Evolutionary conservation across 1,140 invertebrate species (phyloP).

Genomic region (Drosophila baimaii): DNA sequence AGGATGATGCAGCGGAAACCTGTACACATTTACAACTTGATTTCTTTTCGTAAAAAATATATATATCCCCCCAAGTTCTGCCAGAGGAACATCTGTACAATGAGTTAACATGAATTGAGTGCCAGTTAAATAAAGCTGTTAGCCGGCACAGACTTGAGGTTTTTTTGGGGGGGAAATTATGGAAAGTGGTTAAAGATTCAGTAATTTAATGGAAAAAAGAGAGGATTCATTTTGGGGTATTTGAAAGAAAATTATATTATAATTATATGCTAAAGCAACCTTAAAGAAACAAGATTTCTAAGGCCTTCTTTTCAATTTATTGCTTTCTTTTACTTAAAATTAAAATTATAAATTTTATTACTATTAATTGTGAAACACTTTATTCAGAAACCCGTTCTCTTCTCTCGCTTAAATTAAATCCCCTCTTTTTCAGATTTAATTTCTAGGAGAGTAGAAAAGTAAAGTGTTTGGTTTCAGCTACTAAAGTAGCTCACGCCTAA

Average conservation of each 20-base stretch:
- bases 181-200: slow-evolving; percentile 10
- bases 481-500: not conserved
- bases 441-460: not conserved
- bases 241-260: not conserved
- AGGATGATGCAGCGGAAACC: slow-evolving; percentile 64
- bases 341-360: not conserved
- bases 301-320: not conserved
- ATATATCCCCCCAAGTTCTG: slow-evolving; percentile 12
- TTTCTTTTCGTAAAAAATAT: slow-evolving; percentile 22
- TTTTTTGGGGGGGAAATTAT: slow-evolving; percentile 16
- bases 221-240: too few species aligned
- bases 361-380: not conserved
- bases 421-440: not conserved
- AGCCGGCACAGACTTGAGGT: slow-evolving; percentile 7
- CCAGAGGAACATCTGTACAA: slow-evolving; percentile 62
- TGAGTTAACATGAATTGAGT: slow-evolving; percentile 68
- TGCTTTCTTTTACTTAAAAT: too few species aligned
- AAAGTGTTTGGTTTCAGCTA: not conserved
- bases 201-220: not conserved
- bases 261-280: not conserved
- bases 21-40: slow-evolving; percentile 63
- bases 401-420: not conserved
- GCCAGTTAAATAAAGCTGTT: slow-evolving; percentile 69
- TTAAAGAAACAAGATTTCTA: not conserved
- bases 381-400: too few species aligned